Evolutionary conservation across 2,888 invertebrate genomes (phyloP).

Genomic region (Drosophila ustulata): DNA sequence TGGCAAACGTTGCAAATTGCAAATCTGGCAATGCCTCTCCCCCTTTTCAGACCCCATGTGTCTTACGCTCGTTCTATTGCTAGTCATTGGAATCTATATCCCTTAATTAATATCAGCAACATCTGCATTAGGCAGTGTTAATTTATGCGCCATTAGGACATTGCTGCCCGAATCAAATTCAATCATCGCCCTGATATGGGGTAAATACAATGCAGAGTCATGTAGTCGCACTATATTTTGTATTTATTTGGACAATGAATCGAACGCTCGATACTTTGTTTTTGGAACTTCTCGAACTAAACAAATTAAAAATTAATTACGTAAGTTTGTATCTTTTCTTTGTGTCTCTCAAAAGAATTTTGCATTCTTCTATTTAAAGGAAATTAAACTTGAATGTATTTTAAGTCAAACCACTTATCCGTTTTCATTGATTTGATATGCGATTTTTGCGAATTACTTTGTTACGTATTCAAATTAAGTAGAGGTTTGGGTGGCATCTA

Average conservation of each 20-base stretch:
- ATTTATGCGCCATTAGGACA: conserved; percentile 46
- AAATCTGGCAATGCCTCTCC: conserved; percentile 22
- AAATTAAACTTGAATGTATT: too few relatives aligned
- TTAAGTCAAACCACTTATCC: too few relatives aligned
- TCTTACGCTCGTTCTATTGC: not conserved
- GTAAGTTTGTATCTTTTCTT: too few relatives aligned
- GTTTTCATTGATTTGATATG: too few relatives aligned
- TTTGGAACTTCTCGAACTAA: not conserved
- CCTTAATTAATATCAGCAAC: conserved; percentile 73
- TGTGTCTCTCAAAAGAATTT: too few relatives aligned
- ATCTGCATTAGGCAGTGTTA: conserved; percentile 41
- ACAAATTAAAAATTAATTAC: too few relatives aligned
- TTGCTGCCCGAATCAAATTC: conserved; percentile 12
- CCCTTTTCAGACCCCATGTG: not conserved
- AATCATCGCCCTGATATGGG: not conserved
- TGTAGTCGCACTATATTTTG: not conserved
- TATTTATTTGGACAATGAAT: not conserved
- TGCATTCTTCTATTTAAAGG: too few relatives aligned
- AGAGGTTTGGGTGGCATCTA: too few relatives aligned
- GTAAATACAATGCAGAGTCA: not conserved
- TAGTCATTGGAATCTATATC: conserved; percentile 64
- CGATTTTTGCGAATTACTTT: too few relatives aligned
- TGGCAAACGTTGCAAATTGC: conserved; percentile 69
- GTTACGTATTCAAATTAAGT: too few relatives aligned
- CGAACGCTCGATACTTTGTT: not conserved